phyloP scores from a whole-genome alignment of 2,888 invertebrate genomes.

The Allygus modestus region DNA sequence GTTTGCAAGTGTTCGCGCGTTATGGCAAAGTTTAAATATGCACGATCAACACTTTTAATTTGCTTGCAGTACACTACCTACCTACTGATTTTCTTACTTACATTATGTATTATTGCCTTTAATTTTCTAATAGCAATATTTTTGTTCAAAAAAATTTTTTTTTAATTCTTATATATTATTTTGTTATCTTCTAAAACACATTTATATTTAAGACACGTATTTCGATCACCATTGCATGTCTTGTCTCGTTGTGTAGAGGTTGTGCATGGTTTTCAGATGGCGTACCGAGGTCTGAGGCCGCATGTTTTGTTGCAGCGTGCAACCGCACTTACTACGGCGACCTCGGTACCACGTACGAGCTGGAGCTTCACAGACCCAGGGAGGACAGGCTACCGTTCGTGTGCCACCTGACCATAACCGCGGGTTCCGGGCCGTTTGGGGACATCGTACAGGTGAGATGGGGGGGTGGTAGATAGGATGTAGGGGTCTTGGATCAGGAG shows the following conservation, averaged over 20 bases:
- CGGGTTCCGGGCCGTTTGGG: slow-evolving; percentile 85
- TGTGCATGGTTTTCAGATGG: slow-evolving; percentile 23
- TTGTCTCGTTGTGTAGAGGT: slow-evolving; percentile 4
- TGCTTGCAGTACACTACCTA: too few species aligned
- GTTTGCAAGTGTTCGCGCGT: too few species aligned
- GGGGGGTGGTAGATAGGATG: not conserved
- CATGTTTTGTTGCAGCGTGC: slow-evolving; percentile 81
- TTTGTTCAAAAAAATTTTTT: too few species aligned
- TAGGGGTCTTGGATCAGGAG: too few species aligned
- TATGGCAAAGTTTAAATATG: too few species aligned
- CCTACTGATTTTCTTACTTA: too few species aligned
- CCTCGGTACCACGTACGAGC: slow-evolving; percentile 87
- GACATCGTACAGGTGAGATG: slow-evolving; percentile 87
- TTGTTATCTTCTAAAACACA: too few species aligned
- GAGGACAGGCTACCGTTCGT: slow-evolving; percentile 87
- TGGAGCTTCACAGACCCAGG: slow-evolving; percentile 86
- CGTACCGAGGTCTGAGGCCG: slow-evolving; percentile 29
- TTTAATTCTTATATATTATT: too few species aligned
- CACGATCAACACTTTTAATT: too few species aligned
- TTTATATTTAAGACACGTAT: too few species aligned
- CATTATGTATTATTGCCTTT: too few species aligned
- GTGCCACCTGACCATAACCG: slow-evolving; percentile 90
- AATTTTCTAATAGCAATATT: too few species aligned
- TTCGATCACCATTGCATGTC: slow-evolving; percentile 10
- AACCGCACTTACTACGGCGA: slow-evolving; percentile 91